Evolutionary conservation across 2,888 invertebrate species (phyloP).

Genomic region (Stratiomys singularior): DNA sequence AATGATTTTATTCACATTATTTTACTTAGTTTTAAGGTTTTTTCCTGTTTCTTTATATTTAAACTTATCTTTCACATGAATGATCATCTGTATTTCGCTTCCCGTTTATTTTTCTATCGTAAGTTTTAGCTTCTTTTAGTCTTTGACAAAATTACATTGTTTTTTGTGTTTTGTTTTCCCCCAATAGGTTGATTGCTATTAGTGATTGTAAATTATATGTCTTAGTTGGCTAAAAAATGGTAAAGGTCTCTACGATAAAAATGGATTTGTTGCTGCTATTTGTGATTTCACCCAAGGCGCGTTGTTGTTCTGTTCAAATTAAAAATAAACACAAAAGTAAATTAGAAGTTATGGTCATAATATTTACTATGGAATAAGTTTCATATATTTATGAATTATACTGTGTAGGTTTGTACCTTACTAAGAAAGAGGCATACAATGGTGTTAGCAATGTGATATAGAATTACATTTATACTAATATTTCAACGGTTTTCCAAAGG

Average conservation of each 20-base stretch:
- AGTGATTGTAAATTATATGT: not conserved
- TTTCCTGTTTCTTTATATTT: no score
- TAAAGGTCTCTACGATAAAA: slow-evolving; percentile 61
- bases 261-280: slow-evolving; percentile 65
- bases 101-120: not conserved
- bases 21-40: no score
- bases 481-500: not conserved
- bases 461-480: not conserved
- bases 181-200: slow-evolving; percentile 13
- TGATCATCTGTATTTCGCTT: not conserved
- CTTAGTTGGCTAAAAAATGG: not conserved
- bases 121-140: slow-evolving; percentile 5
- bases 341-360: not conserved
- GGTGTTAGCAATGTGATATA: not conserved
- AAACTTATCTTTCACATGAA: not conserved
- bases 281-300: slow-evolving; percentile 66
- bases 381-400: not conserved
- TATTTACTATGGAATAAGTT: not conserved
- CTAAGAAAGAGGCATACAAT: not conserved
- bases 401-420: not conserved
- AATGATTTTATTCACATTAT: no score
- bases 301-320: slow-evolving; percentile 58
- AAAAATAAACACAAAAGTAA: slow-evolving; percentile 5
- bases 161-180: slow-evolving; percentile 30
- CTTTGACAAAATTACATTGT: not conserved